Conservation (phyloP, 2,113 vertebrate genomes). For the Calonectris borealis region DNA sequence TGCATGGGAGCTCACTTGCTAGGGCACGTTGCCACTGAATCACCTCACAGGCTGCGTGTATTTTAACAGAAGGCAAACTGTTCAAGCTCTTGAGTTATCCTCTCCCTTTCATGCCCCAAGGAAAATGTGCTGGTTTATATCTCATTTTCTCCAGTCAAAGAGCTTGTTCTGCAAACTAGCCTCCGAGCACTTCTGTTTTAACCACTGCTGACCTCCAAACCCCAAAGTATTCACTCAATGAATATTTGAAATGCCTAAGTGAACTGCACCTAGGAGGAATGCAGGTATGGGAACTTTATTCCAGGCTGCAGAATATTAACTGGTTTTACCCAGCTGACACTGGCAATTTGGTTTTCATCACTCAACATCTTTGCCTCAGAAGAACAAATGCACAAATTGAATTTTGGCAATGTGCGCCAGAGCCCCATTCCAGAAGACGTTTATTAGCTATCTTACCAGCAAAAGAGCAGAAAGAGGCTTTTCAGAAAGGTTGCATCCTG, state of each 20-base stretch:
- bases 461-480: not conserved
- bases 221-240: not conserved
- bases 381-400: not conserved
- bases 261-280: slow-evolving; percentile 1
- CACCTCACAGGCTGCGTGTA: not conserved
- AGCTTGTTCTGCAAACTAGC: not conserved
- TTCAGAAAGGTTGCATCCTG: not conserved
- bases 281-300: not conserved
- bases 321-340: not conserved
- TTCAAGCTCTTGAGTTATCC: not conserved
- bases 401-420: not conserved
- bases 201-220: not conserved
- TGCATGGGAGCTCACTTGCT: not conserved
- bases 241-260: not conserved
- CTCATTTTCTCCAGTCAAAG: not conserved
- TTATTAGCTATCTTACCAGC: slow-evolving; percentile 13
- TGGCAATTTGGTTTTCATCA: slow-evolving; percentile 6
- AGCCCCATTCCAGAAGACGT: not conserved
- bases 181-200: not conserved
- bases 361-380: not conserved
- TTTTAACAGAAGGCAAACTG: not conserved
- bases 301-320: not conserved
- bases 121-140: not conserved
- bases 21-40: not conserved
- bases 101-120: not conserved